phyloP scores from a whole-genome alignment of 2,888 invertebrate genomes.

The Tenthredo mesomela region DNA sequence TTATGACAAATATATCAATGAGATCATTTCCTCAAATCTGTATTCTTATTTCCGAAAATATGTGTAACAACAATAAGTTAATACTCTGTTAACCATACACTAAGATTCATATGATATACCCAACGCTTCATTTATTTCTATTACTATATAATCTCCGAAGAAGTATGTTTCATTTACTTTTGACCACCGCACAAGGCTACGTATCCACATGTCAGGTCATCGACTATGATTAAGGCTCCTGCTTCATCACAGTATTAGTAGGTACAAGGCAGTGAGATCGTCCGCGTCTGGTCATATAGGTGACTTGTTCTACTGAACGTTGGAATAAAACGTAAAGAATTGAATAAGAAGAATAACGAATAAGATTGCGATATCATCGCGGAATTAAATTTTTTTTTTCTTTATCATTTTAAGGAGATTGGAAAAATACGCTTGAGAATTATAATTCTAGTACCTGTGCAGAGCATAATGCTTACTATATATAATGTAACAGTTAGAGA shows the following conservation, averaged over 20 bases:
- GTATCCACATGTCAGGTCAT: constrained; percentile 11
- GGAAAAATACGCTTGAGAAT: constrained; percentile 15
- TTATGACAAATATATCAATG: background rate
- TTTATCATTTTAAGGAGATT: background rate
- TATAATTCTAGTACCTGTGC: background rate
- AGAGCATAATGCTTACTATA: background rate
- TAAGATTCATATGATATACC: background rate
- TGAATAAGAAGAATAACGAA: background rate
- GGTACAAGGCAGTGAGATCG: constrained; percentile 29
- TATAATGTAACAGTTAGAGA: background rate
- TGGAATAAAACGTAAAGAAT: background rate
- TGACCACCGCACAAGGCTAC: constrained; percentile 33
- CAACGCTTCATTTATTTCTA: background rate
- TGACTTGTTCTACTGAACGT: constrained; percentile 38
- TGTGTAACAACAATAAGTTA: background rate
- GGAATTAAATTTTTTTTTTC: background rate
- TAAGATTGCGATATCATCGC: background rate
- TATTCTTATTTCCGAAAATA: background rate
- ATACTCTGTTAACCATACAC: background rate
- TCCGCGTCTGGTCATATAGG: constrained; percentile 3
- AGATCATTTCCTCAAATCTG: background rate
- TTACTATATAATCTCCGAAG: background rate
- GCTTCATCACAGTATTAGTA: background rate
- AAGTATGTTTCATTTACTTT: constrained; percentile 38
- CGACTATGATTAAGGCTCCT: constrained; percentile 28